These are phyloP conservation scores for Xiphophorus maculatus DNA, from an alignment of 2,113 vertebrate species.

Conservation along the genomic window DNA sequence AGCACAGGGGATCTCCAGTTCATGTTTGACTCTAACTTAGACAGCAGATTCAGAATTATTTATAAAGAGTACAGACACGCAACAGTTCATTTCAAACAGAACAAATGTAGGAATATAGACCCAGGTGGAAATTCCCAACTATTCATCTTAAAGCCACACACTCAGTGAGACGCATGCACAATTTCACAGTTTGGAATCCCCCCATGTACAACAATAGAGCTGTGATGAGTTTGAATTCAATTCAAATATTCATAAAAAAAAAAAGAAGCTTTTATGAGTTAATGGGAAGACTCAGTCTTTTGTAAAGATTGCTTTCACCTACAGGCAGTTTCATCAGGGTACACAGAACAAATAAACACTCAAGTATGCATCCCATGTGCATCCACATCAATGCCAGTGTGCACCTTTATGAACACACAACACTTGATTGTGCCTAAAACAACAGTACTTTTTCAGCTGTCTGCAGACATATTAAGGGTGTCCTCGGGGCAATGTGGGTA, in stretches of 20 bases:
- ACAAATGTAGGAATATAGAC: constrained; percentile 32
- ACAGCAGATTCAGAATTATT: constrained; percentile 47
- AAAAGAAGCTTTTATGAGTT: constrained; percentile 20
- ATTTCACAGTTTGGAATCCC: constrained; percentile 61
- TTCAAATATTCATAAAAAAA: constrained; percentile 20
- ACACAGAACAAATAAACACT: constrained; percentile 35
- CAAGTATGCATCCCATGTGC: constrained; percentile 27
- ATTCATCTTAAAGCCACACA: constrained; percentile 27
- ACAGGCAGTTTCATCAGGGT: constrained; percentile 37
- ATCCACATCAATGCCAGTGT: constrained; percentile 1
- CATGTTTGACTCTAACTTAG: constrained; percentile 41
- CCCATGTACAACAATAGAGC: constrained; percentile 54
- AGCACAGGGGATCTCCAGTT: constrained; percentile 45
- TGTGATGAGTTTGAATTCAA: constrained; percentile 51
- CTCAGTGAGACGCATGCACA: constrained; percentile 8
- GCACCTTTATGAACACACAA: constrained; percentile 12
- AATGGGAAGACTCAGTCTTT: constrained; percentile 14
- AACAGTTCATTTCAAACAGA: constrained; percentile 44
- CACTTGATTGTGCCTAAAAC: constrained; percentile 32
- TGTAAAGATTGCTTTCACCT: constrained; percentile 42
- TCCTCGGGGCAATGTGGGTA: constrained; percentile 56
- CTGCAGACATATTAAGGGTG: constrained; percentile 53
- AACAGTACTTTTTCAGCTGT: constrained; percentile 44
- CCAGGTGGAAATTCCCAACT: constrained; percentile 67
- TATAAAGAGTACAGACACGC: constrained; percentile 39